These are phyloP conservation scores for Pteruthius melanotis DNA, from an alignment of 2,113 vertebrate genomes.

Conservation along the genomic window DNA sequence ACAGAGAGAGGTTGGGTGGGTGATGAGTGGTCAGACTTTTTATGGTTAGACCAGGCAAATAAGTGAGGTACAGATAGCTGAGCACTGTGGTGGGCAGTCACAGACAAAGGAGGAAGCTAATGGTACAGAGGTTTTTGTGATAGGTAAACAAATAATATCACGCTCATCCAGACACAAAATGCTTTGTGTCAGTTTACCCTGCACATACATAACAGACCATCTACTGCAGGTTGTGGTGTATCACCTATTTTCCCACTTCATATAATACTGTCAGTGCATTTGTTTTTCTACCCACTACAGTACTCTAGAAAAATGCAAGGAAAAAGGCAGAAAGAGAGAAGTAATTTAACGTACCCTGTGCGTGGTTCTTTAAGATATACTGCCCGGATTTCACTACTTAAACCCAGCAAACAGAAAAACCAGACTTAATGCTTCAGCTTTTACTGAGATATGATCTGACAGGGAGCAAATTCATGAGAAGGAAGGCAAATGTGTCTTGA, in stretches of 20 bases:
- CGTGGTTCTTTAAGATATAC: neutral
- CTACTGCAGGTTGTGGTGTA: neutral
- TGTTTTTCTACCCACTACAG: neutral
- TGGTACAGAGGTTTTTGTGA: neutral
- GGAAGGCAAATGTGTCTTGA: neutral
- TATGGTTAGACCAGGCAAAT: neutral
- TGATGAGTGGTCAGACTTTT: neutral
- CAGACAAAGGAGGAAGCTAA: neutral
- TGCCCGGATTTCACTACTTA: neutral
- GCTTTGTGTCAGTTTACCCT: neutral
- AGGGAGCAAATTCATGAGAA: neutral
- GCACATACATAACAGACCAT: fast-evolving
- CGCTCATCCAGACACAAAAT: neutral
- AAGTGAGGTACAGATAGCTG: neutral
- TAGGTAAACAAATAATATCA: neutral
- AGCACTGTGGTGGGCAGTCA: neutral
- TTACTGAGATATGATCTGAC: neutral
- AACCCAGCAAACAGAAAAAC: neutral
- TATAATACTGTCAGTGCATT: neutral
- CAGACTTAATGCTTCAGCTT: neutral
- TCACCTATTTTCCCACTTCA: neutral
- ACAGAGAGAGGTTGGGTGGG: neutral
- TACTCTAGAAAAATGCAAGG: neutral
- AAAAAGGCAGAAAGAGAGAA: neutral
- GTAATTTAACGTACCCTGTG: neutral